phyloP scores from a whole-genome alignment of 2,797 vertebrate genomes.

The Eulemur albifrons region DNA sequence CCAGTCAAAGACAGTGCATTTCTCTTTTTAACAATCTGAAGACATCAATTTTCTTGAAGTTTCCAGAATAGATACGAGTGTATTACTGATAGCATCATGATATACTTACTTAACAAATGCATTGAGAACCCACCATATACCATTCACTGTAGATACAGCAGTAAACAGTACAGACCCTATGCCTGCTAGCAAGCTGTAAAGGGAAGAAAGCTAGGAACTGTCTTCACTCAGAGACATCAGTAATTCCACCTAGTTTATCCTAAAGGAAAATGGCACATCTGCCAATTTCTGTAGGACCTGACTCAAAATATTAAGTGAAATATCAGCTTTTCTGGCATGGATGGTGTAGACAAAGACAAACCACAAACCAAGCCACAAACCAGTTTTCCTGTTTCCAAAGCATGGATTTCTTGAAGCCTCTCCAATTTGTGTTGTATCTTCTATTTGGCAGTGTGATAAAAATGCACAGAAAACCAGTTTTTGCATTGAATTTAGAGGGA shows the following conservation, averaged over 20 bases:
- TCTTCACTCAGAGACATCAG: background rate
- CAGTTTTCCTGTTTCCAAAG: slow-evolving; percentile 9
- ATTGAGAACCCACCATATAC: background rate
- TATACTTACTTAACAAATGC: background rate
- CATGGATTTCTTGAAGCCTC: background rate
- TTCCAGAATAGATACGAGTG: background rate
- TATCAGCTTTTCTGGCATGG: background rate
- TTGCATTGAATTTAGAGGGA: background rate
- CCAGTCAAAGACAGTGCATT: background rate
- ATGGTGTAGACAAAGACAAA: slow-evolving; percentile 30
- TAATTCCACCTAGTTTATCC: background rate
- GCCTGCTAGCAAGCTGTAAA: background rate
- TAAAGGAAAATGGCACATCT: slow-evolving; percentile 15
- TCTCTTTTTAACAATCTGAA: slow-evolving; percentile 15
- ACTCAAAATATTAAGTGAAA: slow-evolving; percentile 27
- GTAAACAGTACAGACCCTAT: background rate
- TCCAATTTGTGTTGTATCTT: slow-evolving; percentile 6
- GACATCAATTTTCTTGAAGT: background rate
- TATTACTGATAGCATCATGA: background rate
- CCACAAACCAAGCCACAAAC: slow-evolving; percentile 40
- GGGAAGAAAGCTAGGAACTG: background rate
- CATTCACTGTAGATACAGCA: background rate
- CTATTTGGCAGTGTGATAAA: background rate
- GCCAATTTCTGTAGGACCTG: slow-evolving; percentile 6
- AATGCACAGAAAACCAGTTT: background rate